phyloP scores from a whole-genome alignment of 2,888 invertebrate species.

The Mimumesa dahlbomi region DNA sequence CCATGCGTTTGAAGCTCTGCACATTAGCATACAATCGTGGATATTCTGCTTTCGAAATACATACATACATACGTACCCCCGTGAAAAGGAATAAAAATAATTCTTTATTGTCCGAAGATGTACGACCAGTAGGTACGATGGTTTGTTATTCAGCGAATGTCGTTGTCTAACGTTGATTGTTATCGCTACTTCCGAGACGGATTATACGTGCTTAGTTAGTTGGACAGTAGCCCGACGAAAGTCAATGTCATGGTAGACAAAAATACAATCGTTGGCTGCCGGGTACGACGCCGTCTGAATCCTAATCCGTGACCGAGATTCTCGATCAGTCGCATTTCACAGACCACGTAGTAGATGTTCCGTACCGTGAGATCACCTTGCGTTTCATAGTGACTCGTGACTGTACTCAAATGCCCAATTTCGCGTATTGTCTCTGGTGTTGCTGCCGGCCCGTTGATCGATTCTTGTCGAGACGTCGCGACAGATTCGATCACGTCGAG shows the following conservation, averaged over 20 bases:
- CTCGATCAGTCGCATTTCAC: slow-evolving; percentile 52
- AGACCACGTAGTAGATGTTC: slow-evolving; percentile 20
- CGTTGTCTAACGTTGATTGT: not conserved
- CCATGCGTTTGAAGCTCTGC: not conserved
- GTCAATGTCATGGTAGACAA: slow-evolving; percentile 62
- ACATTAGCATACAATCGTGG: too few species aligned
- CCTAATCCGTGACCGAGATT: slow-evolving; percentile 54
- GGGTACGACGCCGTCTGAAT: slow-evolving; percentile 37
- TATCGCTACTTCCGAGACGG: not conserved
- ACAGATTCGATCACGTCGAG: slow-evolving; percentile 72
- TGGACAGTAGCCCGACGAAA: slow-evolving; percentile 53
- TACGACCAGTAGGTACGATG: not conserved
- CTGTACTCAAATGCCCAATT: slow-evolving; percentile 56
- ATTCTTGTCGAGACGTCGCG: slow-evolving; percentile 38
- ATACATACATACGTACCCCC: too few species aligned
- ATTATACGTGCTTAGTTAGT: slow-evolving; percentile 13
- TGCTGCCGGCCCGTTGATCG: slow-evolving; percentile 60
- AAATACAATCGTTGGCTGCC: slow-evolving; percentile 54
- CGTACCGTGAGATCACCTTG: not conserved
- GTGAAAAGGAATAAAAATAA: too few species aligned
- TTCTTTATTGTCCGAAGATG: too few species aligned
- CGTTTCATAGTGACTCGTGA: slow-evolving; percentile 27
- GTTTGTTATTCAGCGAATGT: not conserved
- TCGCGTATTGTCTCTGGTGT: slow-evolving; percentile 51
- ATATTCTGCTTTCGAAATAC: too few species aligned